Conservation (phyloP, 2,888 invertebrate species). For the Drosophila tanythrix region DNA sequence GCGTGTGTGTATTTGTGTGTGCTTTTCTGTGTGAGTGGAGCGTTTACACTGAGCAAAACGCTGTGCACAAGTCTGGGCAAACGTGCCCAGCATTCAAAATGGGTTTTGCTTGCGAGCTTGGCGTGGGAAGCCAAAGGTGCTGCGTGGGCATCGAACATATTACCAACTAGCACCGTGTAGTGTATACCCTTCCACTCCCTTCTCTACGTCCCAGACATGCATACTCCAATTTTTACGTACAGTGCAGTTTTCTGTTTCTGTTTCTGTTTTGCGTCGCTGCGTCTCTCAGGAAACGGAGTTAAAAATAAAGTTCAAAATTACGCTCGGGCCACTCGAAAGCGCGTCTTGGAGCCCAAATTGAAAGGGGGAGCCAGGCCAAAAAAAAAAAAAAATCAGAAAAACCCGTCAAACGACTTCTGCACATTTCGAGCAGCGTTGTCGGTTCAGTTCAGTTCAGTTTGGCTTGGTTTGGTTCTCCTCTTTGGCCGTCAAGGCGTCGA, state of each 20-base stretch:
- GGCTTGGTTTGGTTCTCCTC: slow-evolving; percentile 18
- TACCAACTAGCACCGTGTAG: slow-evolving; percentile 19
- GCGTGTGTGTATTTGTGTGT: slow-evolving; percentile 22
- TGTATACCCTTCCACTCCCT: slow-evolving; percentile 27
- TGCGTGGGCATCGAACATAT: slow-evolving; percentile 57
- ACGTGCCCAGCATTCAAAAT: slow-evolving; percentile 66
- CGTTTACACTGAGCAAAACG: slow-evolving; percentile 66
- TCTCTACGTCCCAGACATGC: not conserved
- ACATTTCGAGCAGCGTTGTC: slow-evolving; percentile 73
- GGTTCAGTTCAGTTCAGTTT: slow-evolving; percentile 9
- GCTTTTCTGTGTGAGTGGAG: slow-evolving; percentile 24
- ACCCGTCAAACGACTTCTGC: slow-evolving; percentile 79
- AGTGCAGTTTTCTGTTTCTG: slow-evolving; percentile 38
- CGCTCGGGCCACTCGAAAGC: slow-evolving; percentile 35
- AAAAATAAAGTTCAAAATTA: slow-evolving; percentile 54
- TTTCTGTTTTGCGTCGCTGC: slow-evolving; percentile 20
- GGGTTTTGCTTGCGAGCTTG: slow-evolving; percentile 39
- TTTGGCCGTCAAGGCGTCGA: slow-evolving; percentile 44
- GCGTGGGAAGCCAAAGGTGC: slow-evolving; percentile 64
- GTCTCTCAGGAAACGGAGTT: slow-evolving; percentile 49
- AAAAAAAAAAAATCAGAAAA: slow-evolving; percentile 9
- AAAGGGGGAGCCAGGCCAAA: slow-evolving; percentile 35
- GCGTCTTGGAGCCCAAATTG: slow-evolving; percentile 50
- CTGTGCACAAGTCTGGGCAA: slow-evolving; percentile 45
- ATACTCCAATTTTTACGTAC: slow-evolving; percentile 48